Conservation (phyloP, 2,888 invertebrate species). For the Eupsilia transversa region DNA sequence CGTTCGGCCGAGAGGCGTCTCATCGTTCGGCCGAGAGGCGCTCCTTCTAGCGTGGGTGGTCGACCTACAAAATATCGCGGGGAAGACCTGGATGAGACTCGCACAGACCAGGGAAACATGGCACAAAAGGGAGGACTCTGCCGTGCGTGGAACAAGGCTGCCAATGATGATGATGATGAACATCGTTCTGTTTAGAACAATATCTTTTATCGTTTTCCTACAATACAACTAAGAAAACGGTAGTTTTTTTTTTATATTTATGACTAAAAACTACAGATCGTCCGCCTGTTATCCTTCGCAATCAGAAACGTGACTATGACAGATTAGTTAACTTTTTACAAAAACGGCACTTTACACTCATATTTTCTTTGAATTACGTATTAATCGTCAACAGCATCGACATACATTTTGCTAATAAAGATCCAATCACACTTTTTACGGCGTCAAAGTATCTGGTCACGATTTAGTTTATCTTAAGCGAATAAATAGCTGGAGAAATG, state of each 20-base stretch:
- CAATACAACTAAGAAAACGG: constrained; percentile 41
- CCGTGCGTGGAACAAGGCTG: too few relatives aligned
- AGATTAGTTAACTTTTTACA: constrained; percentile 58
- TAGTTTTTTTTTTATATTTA: constrained; percentile 29
- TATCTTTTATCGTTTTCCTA: constrained; percentile 10
- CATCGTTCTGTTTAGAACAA: constrained; percentile 22
- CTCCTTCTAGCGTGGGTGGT: too few relatives aligned
- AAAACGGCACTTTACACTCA: constrained; percentile 64
- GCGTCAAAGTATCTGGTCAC: constrained; percentile 59
- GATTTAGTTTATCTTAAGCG: constrained; percentile 59
- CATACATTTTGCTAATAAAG: constrained; percentile 66
- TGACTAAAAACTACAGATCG: constrained; percentile 48
- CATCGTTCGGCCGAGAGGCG: neutral
- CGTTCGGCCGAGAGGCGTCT: too few relatives aligned
- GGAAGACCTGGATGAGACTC: neutral
- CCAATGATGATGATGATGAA: neutral
- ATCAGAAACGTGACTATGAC: constrained; percentile 67
- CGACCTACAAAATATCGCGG: neutral
- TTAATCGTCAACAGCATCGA: constrained; percentile 64
- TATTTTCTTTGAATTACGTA: constrained; percentile 65
- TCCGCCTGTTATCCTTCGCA: constrained; percentile 61
- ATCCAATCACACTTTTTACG: constrained; percentile 61
- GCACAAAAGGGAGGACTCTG: neutral
- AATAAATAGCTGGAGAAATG: constrained; percentile 51
- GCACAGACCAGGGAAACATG: neutral